These are phyloP conservation scores for Lynx canadensis DNA, from an alignment of 2,113 vertebrate species.

Conservation along the genomic window DNA sequence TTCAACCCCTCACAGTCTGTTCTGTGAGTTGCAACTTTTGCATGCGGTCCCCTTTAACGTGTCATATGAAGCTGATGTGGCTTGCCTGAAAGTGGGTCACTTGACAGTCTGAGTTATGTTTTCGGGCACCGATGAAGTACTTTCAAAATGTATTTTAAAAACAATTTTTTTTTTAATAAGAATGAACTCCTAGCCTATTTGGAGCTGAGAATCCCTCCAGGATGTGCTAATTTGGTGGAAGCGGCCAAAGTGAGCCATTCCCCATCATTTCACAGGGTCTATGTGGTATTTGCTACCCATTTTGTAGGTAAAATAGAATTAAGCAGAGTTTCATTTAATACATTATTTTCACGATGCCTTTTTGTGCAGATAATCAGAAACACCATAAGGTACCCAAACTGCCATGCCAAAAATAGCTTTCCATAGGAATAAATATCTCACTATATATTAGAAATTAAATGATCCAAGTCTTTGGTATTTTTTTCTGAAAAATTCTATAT, in stretches of 20 bases:
- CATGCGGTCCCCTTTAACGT: neutral
- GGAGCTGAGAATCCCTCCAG: neutral
- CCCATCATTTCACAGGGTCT: neutral
- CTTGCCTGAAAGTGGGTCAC: neutral
- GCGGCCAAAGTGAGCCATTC: fast-evolving
- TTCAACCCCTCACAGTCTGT: neutral
- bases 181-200: neutral
- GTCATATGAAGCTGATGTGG: neutral
- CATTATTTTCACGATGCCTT: neutral
- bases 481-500: neutral
- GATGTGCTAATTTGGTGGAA: neutral
- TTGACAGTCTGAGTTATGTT: neutral
- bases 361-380: neutral
- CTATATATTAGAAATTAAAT: neutral
- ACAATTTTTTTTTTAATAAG: neutral
- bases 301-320: neutral
- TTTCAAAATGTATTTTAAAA: neutral
- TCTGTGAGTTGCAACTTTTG: neutral
- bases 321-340: neutral
- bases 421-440: neutral
- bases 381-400: neutral
- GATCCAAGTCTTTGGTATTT: neutral
- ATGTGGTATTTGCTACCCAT: neutral
- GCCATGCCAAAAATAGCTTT: neutral
- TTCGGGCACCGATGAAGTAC: neutral